Base-by-base conservation (phyloP, 2,113 vertebrate genomes). In the Tragelaphus buxtoni region DNA sequence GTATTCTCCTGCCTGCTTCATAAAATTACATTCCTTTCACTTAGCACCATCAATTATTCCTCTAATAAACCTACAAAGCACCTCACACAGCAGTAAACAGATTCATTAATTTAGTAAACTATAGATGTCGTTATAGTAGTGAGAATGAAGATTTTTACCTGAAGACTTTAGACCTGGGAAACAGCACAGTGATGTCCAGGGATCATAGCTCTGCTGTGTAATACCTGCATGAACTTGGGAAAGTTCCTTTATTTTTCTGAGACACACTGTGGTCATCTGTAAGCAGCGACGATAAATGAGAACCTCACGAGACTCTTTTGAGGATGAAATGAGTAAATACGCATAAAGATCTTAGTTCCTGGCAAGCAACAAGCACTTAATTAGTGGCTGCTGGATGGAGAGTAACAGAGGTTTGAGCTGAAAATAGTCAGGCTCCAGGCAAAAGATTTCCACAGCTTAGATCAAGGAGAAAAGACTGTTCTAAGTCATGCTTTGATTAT, bases 41-140 rank as follows among this genome's bases (percentile, higher is more conserved):
- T 81, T n/a, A 79, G n/a, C 32, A 49, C 32, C 56, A 7, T 77
- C 61, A 90, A 81, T 85, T 76, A 58, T 81, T 92, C 56, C 81
- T 92, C 88, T 88, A 53, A 92, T 94, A 96, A 84, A 45, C 32
- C 32, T 8, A 53, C 81, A 92, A 81, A 53, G 9, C 35, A 93
- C 55, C 87, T 92, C 88, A 85, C 10, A 81, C 22, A 84, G 80
- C 55, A 94, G 58, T 96, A 39, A 87, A 56, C 45, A 91, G 56
- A 63, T 83, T 77, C 88, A 60, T 80, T 94, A 95, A 95, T 53
- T 92, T 85, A 76, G 28, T 61, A 77, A 90, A 80, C 84, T 58
- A 55, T 0, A 79, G 45, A 74, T 77, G 28, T 30, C 14, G 12
- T 56, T 49, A 61, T 12, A 22, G 22, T 60, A 88, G 49, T 4